These are phyloP conservation scores for Cantharis lateralis DNA, from an alignment of 2,888 invertebrate species.

Conservation along the genomic window DNA sequence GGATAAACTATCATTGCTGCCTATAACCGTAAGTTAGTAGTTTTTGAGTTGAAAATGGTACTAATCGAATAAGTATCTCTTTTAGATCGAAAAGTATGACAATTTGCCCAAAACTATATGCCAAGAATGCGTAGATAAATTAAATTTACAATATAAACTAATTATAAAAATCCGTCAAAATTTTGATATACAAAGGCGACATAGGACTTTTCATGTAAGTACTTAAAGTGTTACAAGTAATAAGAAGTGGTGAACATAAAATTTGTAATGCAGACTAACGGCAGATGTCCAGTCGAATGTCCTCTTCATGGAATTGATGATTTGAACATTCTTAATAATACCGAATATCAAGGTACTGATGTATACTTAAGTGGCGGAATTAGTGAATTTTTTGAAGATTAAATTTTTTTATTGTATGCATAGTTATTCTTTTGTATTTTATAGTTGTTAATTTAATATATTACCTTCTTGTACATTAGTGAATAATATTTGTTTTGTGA, in stretches of 20 bases:
- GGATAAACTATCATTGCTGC: constrained; percentile 80
- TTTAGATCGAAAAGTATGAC: constrained; percentile 53
- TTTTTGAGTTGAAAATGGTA: not conserved
- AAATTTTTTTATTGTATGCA: not conserved
- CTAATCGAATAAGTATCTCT: constrained; percentile 11
- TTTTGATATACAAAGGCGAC: constrained; percentile 46
- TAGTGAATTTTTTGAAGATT: not conserved
- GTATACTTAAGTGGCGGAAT: not conserved
- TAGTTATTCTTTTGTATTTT: not conserved
- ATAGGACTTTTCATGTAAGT: constrained; percentile 50
- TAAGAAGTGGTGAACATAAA: not conserved
- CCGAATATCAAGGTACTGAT: not conserved
- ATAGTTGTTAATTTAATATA: not conserved
- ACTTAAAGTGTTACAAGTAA: not conserved
- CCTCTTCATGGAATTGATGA: constrained; percentile 44
- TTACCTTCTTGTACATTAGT: not conserved
- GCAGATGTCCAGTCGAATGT: constrained; percentile 49
- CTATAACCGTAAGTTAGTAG: constrained; percentile 71
- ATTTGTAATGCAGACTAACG: constrained; percentile 42
- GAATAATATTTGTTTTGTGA: not conserved
- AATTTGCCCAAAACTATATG: constrained; percentile 72
- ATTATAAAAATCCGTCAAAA: constrained; percentile 57
- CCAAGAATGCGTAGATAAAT: constrained; percentile 60
- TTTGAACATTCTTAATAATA: not conserved
- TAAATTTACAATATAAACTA: constrained; percentile 60